Base-by-base conservation (phyloP, 2,888 invertebrate species). In the Scelioninae gen. 2 region DNA sequence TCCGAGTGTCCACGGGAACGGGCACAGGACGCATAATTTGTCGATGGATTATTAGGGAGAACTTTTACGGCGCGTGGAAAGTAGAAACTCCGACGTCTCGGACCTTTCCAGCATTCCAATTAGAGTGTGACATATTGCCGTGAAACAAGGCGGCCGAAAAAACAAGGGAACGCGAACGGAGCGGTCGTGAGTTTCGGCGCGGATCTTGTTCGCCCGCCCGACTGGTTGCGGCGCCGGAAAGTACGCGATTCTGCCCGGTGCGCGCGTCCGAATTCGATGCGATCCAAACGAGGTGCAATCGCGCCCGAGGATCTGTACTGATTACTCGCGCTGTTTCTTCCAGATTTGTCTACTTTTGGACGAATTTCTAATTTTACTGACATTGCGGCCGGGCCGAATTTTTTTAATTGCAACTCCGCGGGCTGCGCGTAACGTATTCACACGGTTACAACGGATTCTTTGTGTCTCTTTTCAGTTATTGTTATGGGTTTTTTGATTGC, bases 1-100 rank as follows among this genome's bases (percentile, higher is more conserved):
- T 16, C 65, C 31, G 9, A 25, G 46, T 68, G 65, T 71, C 55
- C 60, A 53, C 68, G 22, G 55, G 74, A 74, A 74, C 55, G 46
- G 45, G 28, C 63, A 53, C 64, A 31, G 65, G 75, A 37, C 43
- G 60, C 68, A 63, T 68, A 72, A 75, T 72, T 72, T 68, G 74
- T 64, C 71, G 68, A 68, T 69, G 57, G 65, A 75, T 75, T 75
- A 72, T 75, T 75, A 69, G 52, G 65, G 33, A 65, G 67, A 75
- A 75, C 69, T 73, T 75, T 75, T 75, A 73, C 72, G 65, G 52
- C 58, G 50, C 58, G 74, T 75, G 50, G 74, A 75, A 75, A 72
- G 74, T 75, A 75, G 74, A 75, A 72, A 75, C 64, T 75, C 65
- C 58, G 28, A 50, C 55, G 65, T 46, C 55, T 61, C 65, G 63